phyloP scores from a whole-genome alignment of 2,797 vertebrate genomes.

The Caiman crocodilus region DNA sequence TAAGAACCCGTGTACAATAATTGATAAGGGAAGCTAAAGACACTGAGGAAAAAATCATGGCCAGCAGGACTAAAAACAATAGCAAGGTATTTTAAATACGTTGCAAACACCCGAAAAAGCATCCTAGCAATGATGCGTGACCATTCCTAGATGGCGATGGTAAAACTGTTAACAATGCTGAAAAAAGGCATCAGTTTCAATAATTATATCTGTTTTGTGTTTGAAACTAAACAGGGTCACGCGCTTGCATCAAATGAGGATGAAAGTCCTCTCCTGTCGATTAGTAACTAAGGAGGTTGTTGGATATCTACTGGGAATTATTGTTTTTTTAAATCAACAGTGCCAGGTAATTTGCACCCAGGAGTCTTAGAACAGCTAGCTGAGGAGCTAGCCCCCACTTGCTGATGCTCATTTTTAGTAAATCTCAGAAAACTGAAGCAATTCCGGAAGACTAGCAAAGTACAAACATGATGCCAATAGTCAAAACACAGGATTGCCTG shows the following conservation, averaged over 20 bases:
- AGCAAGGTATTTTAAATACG: neutral
- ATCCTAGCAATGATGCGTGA: no score
- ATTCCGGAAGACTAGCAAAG: neutral
- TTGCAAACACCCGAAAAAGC: neutral
- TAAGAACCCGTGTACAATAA: neutral
- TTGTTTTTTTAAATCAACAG: neutral
- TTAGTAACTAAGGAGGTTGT: neutral
- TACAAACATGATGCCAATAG: accelerated
- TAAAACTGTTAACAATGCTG: accelerated
- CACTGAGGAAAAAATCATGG: conserved; percentile 4
- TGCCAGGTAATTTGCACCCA: neutral
- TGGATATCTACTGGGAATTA: neutral
- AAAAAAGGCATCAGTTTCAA: neutral
- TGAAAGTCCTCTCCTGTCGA: neutral
- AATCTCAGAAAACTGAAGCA: neutral
- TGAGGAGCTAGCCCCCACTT: accelerated
- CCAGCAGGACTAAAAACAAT: neutral
- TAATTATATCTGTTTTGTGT: accelerated
- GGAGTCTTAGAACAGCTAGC: neutral
- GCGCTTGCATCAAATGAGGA: neutral
- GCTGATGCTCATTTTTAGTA: accelerated
- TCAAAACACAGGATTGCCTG: neutral
- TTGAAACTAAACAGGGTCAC: neutral
- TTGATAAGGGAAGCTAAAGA: neutral
- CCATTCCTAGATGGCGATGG: neutral